Evolutionary conservation across 2,888 invertebrate genomes (phyloP).

Genomic region (Microctonus aethiopoides): DNA sequence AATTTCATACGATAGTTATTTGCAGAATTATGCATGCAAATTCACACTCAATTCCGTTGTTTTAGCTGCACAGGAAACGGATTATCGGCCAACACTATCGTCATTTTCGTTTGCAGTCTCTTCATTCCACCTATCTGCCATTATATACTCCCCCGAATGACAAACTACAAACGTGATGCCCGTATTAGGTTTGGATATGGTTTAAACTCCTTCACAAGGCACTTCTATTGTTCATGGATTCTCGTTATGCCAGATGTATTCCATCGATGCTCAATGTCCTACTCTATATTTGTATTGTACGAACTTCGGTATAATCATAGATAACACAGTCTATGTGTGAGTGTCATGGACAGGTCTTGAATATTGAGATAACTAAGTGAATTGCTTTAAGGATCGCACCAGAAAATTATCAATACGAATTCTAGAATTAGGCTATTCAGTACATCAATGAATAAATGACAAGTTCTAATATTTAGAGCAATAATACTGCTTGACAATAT

Average conservation of each 20-base stretch:
- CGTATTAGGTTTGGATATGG: background rate
- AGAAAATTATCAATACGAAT: background rate
- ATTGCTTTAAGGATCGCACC: background rate
- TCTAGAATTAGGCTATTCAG: background rate
- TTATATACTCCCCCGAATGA: background rate
- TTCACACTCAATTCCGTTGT: slow-evolving; percentile 46
- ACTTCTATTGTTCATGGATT: background rate
- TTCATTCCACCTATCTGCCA: background rate
- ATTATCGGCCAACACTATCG: slow-evolving; percentile 14
- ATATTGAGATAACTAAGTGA: background rate
- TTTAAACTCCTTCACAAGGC: background rate
- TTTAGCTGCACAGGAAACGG: slow-evolving; percentile 40
- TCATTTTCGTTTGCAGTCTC: background rate
- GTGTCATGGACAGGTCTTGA: background rate
- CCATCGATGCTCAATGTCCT: background rate
- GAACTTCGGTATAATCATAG: no score
- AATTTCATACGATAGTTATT: slow-evolving; percentile 25
- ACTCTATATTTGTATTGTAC: background rate
- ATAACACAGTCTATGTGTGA: background rate
- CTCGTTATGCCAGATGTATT: background rate
- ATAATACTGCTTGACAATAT: no score
- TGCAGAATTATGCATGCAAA: slow-evolving; percentile 44
- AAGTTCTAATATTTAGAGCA: no score
- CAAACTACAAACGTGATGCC: background rate
- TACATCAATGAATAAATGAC: no score